phyloP scores from a whole-genome alignment of 2,797 vertebrate genomes.

The Rhinophrynus dorsalis region DNA sequence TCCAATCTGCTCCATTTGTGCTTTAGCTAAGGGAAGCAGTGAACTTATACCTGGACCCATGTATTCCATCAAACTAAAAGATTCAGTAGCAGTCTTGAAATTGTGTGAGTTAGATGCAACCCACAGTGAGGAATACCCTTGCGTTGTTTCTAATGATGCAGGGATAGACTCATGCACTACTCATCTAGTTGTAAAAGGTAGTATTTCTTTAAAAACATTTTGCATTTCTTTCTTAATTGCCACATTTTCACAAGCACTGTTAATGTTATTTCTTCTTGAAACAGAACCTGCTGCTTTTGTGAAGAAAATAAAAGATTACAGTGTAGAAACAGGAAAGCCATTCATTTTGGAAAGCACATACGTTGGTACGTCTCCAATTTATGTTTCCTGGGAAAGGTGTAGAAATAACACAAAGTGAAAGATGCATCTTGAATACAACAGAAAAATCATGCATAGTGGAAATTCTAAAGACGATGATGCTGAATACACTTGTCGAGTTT shows the following conservation, averaged over 20 bases:
- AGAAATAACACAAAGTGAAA: conserved; percentile 83
- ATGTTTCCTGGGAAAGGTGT: conserved; percentile 88
- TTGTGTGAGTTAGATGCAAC: conserved; percentile 78
- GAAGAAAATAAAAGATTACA: conserved; percentile 89
- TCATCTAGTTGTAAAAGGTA: conserved; percentile 90
- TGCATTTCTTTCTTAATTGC: background rate
- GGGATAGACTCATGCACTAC: conserved; percentile 86
- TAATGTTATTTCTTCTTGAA: conserved; percentile 51
- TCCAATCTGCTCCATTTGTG: too few species aligned
- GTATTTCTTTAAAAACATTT: too few species aligned
- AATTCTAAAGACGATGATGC: conserved; percentile 88
- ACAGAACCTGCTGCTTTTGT: conserved; percentile 89
- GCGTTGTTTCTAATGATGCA: conserved; percentile 89
- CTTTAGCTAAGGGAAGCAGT: conserved; percentile 84
- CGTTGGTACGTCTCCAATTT: conserved; percentile 87
- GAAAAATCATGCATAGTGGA: conserved; percentile 94
- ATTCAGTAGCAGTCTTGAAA: conserved; percentile 81
- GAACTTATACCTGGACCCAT: conserved; percentile 79
- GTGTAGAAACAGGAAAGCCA: conserved; percentile 86
- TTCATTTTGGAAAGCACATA: conserved; percentile 88
- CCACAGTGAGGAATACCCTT: conserved; percentile 91
- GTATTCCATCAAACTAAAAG: conserved; percentile 82
- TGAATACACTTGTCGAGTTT: conserved; percentile 83
- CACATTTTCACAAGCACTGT: too few species aligned
- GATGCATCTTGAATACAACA: conserved; percentile 88